phyloP scores from a whole-genome alignment of 2,888 invertebrate genomes.

The Plutella xylostella region DNA sequence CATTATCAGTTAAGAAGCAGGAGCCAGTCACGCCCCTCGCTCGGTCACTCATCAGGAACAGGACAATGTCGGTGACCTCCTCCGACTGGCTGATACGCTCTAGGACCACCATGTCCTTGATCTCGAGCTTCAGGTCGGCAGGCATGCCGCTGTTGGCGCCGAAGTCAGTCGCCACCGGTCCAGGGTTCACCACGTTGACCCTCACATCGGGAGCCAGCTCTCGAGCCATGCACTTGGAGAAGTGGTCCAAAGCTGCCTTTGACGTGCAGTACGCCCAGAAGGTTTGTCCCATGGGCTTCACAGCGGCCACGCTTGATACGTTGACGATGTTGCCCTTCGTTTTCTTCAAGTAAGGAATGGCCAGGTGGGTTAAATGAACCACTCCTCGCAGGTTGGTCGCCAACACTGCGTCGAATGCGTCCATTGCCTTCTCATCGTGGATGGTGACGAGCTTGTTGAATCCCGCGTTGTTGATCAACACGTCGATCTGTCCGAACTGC shows the following conservation, averaged over 20 bases:
- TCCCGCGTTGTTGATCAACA: slow-evolving; percentile 63
- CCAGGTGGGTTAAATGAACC: slow-evolving; percentile 69
- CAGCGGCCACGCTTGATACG: slow-evolving; percentile 72
- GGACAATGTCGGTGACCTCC: neutral
- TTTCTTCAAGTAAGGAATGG: slow-evolving; percentile 70
- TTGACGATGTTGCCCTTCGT: slow-evolving; percentile 74
- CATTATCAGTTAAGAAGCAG: neutral
- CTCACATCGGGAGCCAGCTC: slow-evolving; percentile 73
- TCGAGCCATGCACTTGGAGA: slow-evolving; percentile 77
- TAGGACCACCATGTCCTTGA: neutral
- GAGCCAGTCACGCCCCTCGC: slow-evolving; percentile 1
- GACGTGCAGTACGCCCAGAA: neutral
- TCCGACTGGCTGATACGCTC: neutral
- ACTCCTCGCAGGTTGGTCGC: slow-evolving; percentile 71
- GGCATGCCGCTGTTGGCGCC: neutral
- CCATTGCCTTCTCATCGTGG: slow-evolving; percentile 16
- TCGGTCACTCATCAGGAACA: neutral
- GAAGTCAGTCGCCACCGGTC: slow-evolving; percentile 27
- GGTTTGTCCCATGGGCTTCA: slow-evolving; percentile 76
- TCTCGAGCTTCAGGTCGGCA: neutral
- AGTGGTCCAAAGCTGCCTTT: slow-evolving; percentile 74
- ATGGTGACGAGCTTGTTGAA: slow-evolving; percentile 39
- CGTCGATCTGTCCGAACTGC: slow-evolving; percentile 33
- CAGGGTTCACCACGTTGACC: slow-evolving; percentile 81
- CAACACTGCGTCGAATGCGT: slow-evolving; percentile 48